A percentile compares a stretch with the other conserved stretches of the same genome.
phyloP scores from a whole-genome alignment of 2,888 invertebrate species.

The Oxytorus armatus region DNA sequence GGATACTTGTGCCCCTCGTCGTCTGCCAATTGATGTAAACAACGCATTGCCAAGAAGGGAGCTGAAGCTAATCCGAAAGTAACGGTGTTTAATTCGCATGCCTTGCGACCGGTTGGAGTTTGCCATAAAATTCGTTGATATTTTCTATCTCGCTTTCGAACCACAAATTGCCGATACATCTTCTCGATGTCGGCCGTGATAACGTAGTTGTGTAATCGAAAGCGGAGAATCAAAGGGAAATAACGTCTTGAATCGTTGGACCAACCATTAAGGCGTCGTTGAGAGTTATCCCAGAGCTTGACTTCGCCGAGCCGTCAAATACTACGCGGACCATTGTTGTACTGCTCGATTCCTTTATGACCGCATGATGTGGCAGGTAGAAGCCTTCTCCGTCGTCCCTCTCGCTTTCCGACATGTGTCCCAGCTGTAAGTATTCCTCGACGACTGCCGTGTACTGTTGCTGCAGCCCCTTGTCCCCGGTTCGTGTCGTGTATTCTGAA shows the following conservation, averaged over 20 bases:
- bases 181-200: slow-evolving; percentile 71
- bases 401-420: slow-evolving; percentile 14
- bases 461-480: too few relatives aligned
- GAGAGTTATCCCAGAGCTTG: slow-evolving; percentile 52
- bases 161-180: slow-evolving; percentile 71
- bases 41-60: slow-evolving; percentile 65
- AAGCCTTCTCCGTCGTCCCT: slow-evolving; percentile 16
- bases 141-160: slow-evolving; percentile 57
- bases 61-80: slow-evolving; percentile 62
- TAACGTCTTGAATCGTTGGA: slow-evolving; percentile 70
- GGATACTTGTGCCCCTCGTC: slow-evolving; percentile 63
- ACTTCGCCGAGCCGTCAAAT: slow-evolving; percentile 70
- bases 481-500: too few relatives aligned
- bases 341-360: slow-evolving; percentile 55
- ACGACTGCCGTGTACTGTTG: slow-evolving; percentile 28
- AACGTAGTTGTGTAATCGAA: slow-evolving; percentile 65
- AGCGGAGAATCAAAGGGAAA: slow-evolving; percentile 68
- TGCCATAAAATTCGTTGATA: slow-evolving; percentile 70
- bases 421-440: slow-evolving; percentile 42
- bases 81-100: slow-evolving; percentile 54
- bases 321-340: slow-evolving; percentile 70
- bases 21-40: slow-evolving; percentile 67
- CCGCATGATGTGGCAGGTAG: slow-evolving; percentile 65
- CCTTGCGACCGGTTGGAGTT: background rate
- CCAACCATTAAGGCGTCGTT: slow-evolving; percentile 68